Evolutionary conservation across 2,888 invertebrate species (phyloP), one percentile per base, ranked within the genome.

Genomic region (Meteorus cinctellus): DNA sequence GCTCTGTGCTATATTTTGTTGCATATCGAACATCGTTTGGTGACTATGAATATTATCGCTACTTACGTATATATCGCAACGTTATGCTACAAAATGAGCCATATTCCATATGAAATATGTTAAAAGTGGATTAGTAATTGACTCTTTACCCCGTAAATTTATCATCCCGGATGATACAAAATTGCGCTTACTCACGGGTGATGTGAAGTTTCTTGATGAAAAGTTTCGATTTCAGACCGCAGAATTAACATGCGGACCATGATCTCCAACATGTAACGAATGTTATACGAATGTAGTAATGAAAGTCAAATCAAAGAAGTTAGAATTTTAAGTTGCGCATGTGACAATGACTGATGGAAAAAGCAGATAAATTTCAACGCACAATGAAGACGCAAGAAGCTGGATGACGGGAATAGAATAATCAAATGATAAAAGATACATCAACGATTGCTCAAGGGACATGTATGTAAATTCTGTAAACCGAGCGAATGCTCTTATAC

Each of bases 211-310:
- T 24, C 24, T 24, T 24, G 4, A n/a, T 48, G 5, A 48, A n/a
- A 8, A 19, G 29, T 8, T 14, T 71, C 62, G 41, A 24, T 45
- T 5, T 1, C 59, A 19, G 62, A 63, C 34, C 62, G 27, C 45
- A 62, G 45, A 71, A 71, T 71, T 62, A 71, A 62, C 41, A 71
- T 19, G 62, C 62, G 48, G 41, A 36, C 27, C 45, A 29, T 24
- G 45, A 71, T 62, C 45, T 62, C 71, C 62, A 31, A 41, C 70
- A 16, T 71, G 60, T 27, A 45, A 70, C 31, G 19, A 70, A 70
- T 70, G 41, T 70, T 60, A 70, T 41, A 70, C 41, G 70, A 27
- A 70, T 70, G 70, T 27, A 36, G 59, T 0, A n/a, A 48, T 16
- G n/a, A 48, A 48, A 6, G 12, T 24, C 24, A 41, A 29, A n/a